A percentile compares a stretch with the other conserved stretches of the same genome.
Evolutionary conservation across 1,140 invertebrate genomes (phyloP).

Genomic region (Phymorhynchus buccinoides): DNA sequence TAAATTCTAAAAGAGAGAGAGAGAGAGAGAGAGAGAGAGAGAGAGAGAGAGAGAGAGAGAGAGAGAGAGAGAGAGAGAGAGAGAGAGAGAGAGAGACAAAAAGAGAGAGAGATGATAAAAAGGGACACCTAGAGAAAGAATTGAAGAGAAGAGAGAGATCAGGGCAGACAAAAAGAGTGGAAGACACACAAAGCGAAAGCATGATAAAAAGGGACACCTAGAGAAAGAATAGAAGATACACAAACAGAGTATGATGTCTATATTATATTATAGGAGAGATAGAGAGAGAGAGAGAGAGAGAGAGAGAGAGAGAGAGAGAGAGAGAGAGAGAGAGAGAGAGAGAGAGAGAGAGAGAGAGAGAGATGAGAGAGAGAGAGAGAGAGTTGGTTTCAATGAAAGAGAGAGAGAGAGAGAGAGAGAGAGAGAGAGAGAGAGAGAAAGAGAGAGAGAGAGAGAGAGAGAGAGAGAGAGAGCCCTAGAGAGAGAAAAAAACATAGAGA

Average conservation of each 20-base stretch:
- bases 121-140: constrained; percentile 21
- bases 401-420: not conserved
- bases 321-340: not conserved
- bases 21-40: too few relatives aligned
- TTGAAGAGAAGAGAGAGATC: not conserved
- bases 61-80: too few relatives aligned
- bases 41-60: too few relatives aligned
- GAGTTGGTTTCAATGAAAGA: not conserved
- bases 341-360: not conserved
- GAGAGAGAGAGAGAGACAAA: too few relatives aligned
- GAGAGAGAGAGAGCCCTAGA: not conserved
- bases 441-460: not conserved
- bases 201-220: not conserved
- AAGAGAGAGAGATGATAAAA: too few relatives aligned
- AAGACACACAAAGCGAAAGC: not conserved
- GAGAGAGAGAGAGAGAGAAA: not conserved
- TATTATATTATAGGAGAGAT: not conserved
- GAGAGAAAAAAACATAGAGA: not conserved
- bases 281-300: constrained; percentile 15
- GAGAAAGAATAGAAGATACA: not conserved
- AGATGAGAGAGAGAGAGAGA: too few relatives aligned
- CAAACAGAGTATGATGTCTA: not conserved
- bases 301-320: constrained; percentile 4
- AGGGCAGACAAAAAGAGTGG: not conserved
- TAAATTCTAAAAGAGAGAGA: too few relatives aligned